Evolutionary conservation across 2,113 vertebrate genomes (phyloP), one percentile per base, ranked within the genome.

Genomic region (Anolis sagrei): DNA sequence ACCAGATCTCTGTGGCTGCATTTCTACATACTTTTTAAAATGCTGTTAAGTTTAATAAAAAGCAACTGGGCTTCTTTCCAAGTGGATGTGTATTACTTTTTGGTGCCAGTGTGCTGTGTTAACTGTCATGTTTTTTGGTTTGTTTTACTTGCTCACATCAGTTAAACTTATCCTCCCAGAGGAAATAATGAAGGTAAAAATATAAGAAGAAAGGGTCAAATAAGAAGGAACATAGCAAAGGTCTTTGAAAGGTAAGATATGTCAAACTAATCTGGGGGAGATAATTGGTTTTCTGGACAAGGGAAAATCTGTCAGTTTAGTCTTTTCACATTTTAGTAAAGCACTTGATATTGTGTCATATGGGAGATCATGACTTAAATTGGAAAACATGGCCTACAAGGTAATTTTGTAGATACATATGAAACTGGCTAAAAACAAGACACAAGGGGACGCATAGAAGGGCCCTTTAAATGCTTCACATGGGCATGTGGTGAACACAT

Each of bases 271-370:
- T 76, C 72, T 66, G 73, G 82, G 66, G 64, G 76, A 76, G 58
- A 84, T 66, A 76, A 84, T 84, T 76, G 73, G 73, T 84, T 76
- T 84, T 84, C 73, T 84, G 82, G 82, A 75, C 61, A 76, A 76
- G 82, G 29, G 73, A 76, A 84, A 84, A 76, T 36, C 27, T 64
- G 82, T 64, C 72, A 75, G 82, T 83, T 75, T 66, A 49, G 73
- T 49, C 39, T 84, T 36, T 49, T 66, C 66, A 61, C 73, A 76
- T 84, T 84, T 76, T 49, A 76, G 61, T 36, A 76, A 66, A 84
- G 61, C 61, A 76, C 48, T 61, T 84, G 72, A 49, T 66, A 84
- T 23, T 64, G 34, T 9, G 39, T 72, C 54, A 75, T 76, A 84
- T 49, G 73, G 73, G 61, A 84, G 61, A 76, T 49, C 23, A 49